Conservation (phyloP, 2,113 vertebrate genomes). For the Lichenostomus cassidix region DNA sequence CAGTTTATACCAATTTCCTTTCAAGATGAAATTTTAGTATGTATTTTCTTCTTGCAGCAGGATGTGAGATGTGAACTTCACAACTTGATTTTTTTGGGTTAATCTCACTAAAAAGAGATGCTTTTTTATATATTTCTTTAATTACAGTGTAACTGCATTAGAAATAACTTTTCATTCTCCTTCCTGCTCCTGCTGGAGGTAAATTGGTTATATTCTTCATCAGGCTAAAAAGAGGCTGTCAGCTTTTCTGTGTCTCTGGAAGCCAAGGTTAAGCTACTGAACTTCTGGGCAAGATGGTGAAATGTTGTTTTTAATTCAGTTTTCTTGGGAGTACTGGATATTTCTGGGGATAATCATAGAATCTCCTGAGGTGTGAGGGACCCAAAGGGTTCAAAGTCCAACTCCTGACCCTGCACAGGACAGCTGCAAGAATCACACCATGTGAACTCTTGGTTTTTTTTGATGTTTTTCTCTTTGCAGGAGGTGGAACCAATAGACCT, state of each 20-base stretch:
- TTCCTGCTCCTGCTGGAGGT: neutral
- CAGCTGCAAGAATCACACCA: neutral
- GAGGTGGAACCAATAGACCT: conserved; percentile 65
- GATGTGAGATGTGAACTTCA: neutral
- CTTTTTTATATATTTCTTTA: neutral
- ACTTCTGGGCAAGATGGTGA: neutral
- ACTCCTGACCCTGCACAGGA: neutral
- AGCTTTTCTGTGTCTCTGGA: neutral
- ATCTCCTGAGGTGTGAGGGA: neutral
- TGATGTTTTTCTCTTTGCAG: conserved; percentile 37
- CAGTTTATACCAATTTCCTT: neutral
- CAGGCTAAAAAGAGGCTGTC: neutral
- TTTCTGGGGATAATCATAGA: neutral
- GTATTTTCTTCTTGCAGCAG: neutral
- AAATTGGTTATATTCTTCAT: neutral
- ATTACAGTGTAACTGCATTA: neutral
- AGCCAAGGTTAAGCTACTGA: neutral
- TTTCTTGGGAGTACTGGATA: neutral
- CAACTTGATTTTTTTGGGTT: neutral
- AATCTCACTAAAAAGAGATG: neutral
- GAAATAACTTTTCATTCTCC: neutral
- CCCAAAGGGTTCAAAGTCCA: neutral
- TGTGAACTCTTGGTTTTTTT: neutral
- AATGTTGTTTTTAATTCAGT: neutral
- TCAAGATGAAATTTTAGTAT: neutral